Evolutionary conservation across 1,140 invertebrate genomes (phyloP).

Genomic region (Drosophila ogumai): DNA sequence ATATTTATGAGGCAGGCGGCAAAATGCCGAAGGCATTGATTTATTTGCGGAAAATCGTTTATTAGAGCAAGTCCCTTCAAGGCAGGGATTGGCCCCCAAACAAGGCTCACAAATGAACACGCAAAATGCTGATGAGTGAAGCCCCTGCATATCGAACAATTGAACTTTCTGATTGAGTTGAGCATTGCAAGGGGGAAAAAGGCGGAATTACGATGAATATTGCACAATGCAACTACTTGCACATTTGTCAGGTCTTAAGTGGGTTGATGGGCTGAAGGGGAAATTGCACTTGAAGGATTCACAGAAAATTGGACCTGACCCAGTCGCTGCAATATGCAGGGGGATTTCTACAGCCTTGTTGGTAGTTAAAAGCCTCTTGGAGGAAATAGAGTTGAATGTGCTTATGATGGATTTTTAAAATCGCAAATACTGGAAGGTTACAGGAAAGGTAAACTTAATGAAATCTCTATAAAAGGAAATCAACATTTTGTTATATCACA

Average conservation of each 20-base stretch:
- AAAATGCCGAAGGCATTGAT: conserved; percentile 35
- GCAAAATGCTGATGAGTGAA: conserved; percentile 47
- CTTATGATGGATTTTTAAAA: neutral
- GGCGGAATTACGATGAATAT: neutral
- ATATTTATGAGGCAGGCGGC: conserved; percentile 39
- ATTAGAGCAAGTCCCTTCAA: conserved; percentile 12
- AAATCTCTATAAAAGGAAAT: neutral
- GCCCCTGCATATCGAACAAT: conserved; percentile 28
- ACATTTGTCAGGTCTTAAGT: conserved; percentile 24
- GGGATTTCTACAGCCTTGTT: neutral
- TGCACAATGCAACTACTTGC: conserved; percentile 15
- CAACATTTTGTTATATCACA: too few species aligned
- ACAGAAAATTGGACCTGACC: conserved; percentile 2
- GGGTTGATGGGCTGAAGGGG: conserved; percentile 11
- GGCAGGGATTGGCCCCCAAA: conserved; percentile 19
- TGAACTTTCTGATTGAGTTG: conserved; percentile 50
- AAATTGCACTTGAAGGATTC: conserved; percentile 6
- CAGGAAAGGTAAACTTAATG: neutral
- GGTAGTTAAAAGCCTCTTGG: neutral
- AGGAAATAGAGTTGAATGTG: neutral
- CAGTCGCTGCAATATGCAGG: neutral
- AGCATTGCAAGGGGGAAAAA: neutral
- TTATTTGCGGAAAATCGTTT: conserved; percentile 47
- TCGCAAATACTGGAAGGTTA: neutral
- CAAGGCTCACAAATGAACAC: conserved; percentile 33